These are phyloP conservation scores for Aquatica leii DNA, from an alignment of 2,888 invertebrate species.

Conservation along the genomic window DNA sequence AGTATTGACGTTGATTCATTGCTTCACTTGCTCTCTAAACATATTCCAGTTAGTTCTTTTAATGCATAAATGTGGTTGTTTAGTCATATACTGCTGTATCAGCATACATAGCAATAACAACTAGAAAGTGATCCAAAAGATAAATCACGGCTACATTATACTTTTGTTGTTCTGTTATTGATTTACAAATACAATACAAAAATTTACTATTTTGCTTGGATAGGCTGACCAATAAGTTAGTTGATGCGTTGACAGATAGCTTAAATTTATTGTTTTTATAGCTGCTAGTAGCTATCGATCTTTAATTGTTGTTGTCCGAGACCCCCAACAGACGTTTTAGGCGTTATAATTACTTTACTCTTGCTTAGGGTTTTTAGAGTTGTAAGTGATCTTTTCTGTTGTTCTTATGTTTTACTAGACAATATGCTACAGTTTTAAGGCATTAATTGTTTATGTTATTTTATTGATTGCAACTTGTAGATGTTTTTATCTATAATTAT, in stretches of 20 bases:
- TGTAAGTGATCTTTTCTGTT: too few relatives aligned
- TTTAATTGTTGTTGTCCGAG: too few relatives aligned
- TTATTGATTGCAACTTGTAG: too few relatives aligned
- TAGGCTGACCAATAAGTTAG: neutral
- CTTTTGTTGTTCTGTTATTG: slow-evolving; percentile 4
- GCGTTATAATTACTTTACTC: too few relatives aligned
- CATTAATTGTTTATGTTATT: too few relatives aligned
- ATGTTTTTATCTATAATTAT: neutral
- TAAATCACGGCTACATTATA: slow-evolving; percentile 4
- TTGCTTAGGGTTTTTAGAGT: too few relatives aligned
- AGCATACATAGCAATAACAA: slow-evolving; percentile 8
- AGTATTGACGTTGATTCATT: slow-evolving; percentile 3
- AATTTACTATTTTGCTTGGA: neutral
- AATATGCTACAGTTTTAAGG: too few relatives aligned
- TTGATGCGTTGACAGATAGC: too few relatives aligned
- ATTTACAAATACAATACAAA: neutral
- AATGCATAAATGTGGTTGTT: slow-evolving; percentile 2
- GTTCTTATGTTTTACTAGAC: too few relatives aligned
- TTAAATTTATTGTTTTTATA: too few relatives aligned
- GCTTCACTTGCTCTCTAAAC: slow-evolving; percentile 4
- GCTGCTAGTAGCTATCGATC: too few relatives aligned
- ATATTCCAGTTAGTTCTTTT: slow-evolving; percentile 14
- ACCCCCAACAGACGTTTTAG: too few relatives aligned
- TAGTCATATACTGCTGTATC: slow-evolving; percentile 12
- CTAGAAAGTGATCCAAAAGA: slow-evolving; percentile 16